phyloP scores from a whole-genome alignment of 1,140 invertebrate genomes.

The Bombus ignitus region DNA sequence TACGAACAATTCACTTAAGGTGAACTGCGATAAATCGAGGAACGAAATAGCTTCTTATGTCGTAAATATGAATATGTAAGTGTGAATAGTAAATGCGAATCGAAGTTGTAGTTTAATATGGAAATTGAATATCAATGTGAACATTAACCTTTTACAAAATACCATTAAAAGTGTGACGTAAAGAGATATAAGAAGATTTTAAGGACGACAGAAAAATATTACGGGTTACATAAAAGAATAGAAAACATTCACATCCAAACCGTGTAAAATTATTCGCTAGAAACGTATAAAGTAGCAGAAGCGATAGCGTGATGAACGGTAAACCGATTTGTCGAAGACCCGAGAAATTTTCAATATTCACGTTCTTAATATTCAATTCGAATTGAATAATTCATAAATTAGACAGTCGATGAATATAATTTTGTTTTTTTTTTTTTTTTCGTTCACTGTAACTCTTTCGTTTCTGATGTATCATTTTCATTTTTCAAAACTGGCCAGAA shows the following conservation, averaged over 20 bases:
- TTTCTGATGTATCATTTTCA: background rate
- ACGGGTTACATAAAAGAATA: background rate
- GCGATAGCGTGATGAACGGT: too few relatives aligned
- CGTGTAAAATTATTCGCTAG: background rate
- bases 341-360: background rate
- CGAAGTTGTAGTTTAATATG: background rate
- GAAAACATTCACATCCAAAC: background rate
- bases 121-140: background rate
- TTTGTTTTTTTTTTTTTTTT: background rate
- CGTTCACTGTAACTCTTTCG: background rate
- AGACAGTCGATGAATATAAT: background rate
- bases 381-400: slow-evolving; percentile 9
- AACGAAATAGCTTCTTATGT: too few relatives aligned
- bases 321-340: background rate
- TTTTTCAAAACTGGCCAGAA: slow-evolving; percentile 16
- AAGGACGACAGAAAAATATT: too few relatives aligned
- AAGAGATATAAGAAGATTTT: background rate
- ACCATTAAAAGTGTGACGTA: background rate
- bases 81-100: background rate
- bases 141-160: background rate
- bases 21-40: too few relatives aligned
- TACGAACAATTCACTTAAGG: too few relatives aligned
- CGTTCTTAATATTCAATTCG: background rate
- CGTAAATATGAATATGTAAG: too few relatives aligned
- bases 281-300: too few relatives aligned